phyloP scores from a whole-genome alignment of 1,140 invertebrate species.

The Drosophila ohnishii region DNA sequence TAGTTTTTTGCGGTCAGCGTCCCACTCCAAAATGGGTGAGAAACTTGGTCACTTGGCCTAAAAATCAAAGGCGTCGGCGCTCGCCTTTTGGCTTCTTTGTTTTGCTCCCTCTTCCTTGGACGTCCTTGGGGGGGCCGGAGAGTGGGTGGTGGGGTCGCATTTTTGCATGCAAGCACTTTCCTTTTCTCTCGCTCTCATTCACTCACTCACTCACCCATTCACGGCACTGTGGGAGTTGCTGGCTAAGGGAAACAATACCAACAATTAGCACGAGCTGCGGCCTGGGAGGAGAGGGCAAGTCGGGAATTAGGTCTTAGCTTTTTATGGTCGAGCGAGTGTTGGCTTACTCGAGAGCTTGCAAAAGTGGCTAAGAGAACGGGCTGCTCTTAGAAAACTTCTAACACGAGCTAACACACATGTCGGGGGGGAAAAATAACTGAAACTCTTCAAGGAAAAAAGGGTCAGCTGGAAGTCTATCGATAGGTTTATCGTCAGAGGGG shows the following conservation, averaged over 20 bases:
- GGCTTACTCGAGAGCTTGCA: slow-evolving; percentile 8
- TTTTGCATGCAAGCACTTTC: slow-evolving; percentile 76
- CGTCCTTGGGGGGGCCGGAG: slow-evolving; percentile 12
- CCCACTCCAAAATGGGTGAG: slow-evolving; percentile 31
- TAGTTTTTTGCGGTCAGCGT: slow-evolving; percentile 58
- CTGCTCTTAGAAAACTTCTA: slow-evolving; percentile 11
- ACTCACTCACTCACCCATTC: slow-evolving; percentile 14
- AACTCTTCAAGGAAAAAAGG: slow-evolving; percentile 18
- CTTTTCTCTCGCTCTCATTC: slow-evolving; percentile 50
- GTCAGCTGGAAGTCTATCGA: slow-evolving; percentile 26
- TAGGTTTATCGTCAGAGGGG: neutral
- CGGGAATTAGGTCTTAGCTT: slow-evolving; percentile 56
- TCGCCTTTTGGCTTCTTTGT: slow-evolving; percentile 64
- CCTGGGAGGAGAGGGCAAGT: slow-evolving; percentile 22
- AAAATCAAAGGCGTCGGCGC: slow-evolving; percentile 55
- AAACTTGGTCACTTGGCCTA: slow-evolving; percentile 69
- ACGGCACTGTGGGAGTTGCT: slow-evolving; percentile 52
- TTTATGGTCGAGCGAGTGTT: slow-evolving; percentile 41
- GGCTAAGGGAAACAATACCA: slow-evolving; percentile 40
- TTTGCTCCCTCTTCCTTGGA: slow-evolving; percentile 56
- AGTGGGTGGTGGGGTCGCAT: slow-evolving; percentile 22
- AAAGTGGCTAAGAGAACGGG: slow-evolving; percentile 24
- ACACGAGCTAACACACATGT: neutral
- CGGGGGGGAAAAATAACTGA: neutral
- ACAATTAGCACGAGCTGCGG: slow-evolving; percentile 42